Base-by-base conservation (phyloP, 2,113 vertebrate species). In the Paradoxurus hermaphroditus region DNA sequence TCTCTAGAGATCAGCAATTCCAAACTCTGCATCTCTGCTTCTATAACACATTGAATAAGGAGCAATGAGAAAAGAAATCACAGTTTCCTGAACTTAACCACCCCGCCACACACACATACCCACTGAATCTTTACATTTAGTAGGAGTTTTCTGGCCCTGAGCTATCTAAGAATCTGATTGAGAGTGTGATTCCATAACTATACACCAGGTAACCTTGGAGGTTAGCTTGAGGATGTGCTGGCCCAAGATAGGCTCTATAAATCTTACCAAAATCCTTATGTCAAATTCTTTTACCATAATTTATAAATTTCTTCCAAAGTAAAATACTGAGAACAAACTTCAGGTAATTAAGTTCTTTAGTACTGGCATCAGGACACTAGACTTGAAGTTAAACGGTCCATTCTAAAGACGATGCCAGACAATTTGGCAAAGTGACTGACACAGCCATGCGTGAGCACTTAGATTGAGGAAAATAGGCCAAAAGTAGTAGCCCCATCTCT, bases 391-490 rank as follows among this genome's bases (percentile, higher is more conserved):
- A 31, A 65, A 90, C 16, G 14, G 7, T 25, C 36, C 96, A 1
- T 84, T 78, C 77, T 88, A 53, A 82, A 95, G 78, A 4, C 0
- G 82, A 84, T 97, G 97, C 65, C 89, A 78, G 95, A 91, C n/a
- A 95, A 97, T 34, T 49, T n/a, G 31, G 91, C 63, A 56, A 49
- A 86, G 29, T 14, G 11, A 94, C 78, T 94, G 93, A 95, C 53
- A 68, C 44, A 87, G 39, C 41, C 39, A 63, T 56, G 36, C 25
- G 49, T 81, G 31, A 97, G 68, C 65, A 67, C 85, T 88, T 87
- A 31, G 44, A 95, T 78, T 72, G 70, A 94, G 77, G 90, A 92
- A 94, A 94, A 87, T 59, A 53, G 44, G 6, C 67, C 65, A 51
- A 39, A 97, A 75, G 15, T 44, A 75, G 15, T 44, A 97, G 93